Evolutionary conservation across 2,113 vertebrate species (phyloP), one percentile per base, ranked within the genome.

Genomic region (Planiliza haematocheilus): DNA sequence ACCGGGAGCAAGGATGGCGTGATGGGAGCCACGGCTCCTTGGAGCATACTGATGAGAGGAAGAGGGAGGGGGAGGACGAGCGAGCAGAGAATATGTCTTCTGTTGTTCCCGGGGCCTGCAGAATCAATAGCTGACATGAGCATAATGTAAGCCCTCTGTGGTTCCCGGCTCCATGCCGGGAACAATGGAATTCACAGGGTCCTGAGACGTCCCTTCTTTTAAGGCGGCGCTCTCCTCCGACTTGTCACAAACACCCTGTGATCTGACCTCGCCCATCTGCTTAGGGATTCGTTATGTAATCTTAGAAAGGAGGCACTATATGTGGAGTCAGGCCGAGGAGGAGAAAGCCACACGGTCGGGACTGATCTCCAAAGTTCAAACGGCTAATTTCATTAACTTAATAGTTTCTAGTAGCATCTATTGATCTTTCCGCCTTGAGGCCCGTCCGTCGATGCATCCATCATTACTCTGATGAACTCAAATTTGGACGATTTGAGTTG

Each of bases 41-140:
- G 66, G 76, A 81, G 87, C 83, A 91, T 88, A 86, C 71, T 83
- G 87, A 90, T 88, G 80, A 83, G 77, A 36, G 39, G 49, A 20
- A 53, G 70, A 61, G 64, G 76, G 71, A 49, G 69, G 78, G 74
- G 59, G 79, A 43, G 73, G 75, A 51, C 46, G n/a, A 21, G 78
- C 10, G 38, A 64, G 60, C 10, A 65, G 68, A 90, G 87, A 88
- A 89, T 84, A 86, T 76, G 76, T 81, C 87, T 89, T 86, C 88
- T 90, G 88, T 88, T 84, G 71, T 78, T 69, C 69, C 70, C 74
- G 81, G 46, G 11, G 74, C 59, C 85, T 53, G 73, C 70, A 83
- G 69, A 88, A 90, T 93, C 88, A 82, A 92, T 89, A 88, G 83
- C 86, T 83, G 83, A 90, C 88, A 88, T 74, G 71, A 83, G 84